A percentile compares a stretch with the other conserved stretches of the same genome.
Conservation (phyloP, 2,797 vertebrate genomes). For the Galagoides demidoff region DNA sequence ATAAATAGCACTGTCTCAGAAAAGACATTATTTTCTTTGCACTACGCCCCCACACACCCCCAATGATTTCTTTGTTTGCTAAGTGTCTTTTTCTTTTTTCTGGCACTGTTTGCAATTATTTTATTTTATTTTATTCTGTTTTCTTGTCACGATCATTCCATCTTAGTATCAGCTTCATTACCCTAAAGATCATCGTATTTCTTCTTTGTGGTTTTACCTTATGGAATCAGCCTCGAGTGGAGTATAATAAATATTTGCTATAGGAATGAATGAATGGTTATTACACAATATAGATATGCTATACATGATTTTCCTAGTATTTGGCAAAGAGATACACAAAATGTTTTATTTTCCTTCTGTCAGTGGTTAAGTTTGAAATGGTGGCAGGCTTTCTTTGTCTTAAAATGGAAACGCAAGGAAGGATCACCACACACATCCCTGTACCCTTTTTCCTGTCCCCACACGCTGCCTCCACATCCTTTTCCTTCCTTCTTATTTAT, state of each 20-base stretch:
- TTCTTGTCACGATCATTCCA: background rate
- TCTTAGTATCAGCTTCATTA: background rate
- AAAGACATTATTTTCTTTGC: background rate
- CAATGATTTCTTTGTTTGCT: background rate
- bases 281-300: background rate
- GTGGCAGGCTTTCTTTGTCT: background rate
- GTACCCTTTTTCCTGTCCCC: background rate
- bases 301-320: background rate
- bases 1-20: background rate
- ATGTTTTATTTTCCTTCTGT: background rate
- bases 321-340: conserved; percentile 4
- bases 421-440: background rate
- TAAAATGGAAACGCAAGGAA: background rate
- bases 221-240: background rate
- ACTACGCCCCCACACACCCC: background rate
- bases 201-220: background rate
- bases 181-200: background rate
- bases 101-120: background rate
- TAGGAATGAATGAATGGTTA: background rate
- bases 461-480: background rate
- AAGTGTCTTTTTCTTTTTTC: background rate
- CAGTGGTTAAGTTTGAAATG: background rate
- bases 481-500: background rate
- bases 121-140: background rate
- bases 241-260: background rate